Percentiles rank a stretch among this genome's conserved stretches.
phyloP scores from a whole-genome alignment of 2,797 vertebrate genomes.

The Sylvia borin region DNA sequence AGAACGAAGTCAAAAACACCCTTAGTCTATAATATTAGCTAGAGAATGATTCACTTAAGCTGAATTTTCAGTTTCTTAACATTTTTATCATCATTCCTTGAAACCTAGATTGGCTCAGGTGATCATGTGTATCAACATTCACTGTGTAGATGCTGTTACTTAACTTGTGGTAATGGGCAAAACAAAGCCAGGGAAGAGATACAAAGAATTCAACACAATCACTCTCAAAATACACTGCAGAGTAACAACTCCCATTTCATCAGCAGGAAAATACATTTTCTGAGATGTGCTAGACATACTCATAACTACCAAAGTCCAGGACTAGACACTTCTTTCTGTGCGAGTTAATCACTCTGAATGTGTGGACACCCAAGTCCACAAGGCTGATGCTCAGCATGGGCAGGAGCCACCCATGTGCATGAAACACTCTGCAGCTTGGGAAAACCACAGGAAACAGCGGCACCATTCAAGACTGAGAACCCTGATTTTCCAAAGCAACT shows the following conservation, averaged over 20 bases:
- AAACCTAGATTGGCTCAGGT: neutral
- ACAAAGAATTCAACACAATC: neutral
- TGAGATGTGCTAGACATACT: constrained; percentile 73
- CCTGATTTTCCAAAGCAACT: neutral
- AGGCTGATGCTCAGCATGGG: neutral
- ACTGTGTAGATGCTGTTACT: neutral
- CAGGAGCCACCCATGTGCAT: neutral
- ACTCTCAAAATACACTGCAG: neutral
- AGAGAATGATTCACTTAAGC: neutral
- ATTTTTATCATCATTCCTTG: neutral
- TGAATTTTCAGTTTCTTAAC: neutral
- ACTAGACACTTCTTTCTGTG: neutral
- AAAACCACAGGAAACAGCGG: neutral
- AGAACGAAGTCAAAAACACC: neutral
- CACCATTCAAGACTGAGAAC: neutral
- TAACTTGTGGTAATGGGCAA: neutral
- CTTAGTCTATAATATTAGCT: neutral
- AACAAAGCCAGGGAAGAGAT: neutral
- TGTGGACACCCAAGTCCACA: neutral
- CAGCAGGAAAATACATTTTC: constrained; percentile 74
- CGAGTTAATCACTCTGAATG: neutral
- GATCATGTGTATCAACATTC: neutral
- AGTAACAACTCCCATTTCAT: constrained; percentile 41
- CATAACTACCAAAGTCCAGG: neutral
- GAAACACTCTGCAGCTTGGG: neutral